Base-by-base conservation (phyloP, 2,113 vertebrate species). In the Psilopsiagon aurifrons region DNA sequence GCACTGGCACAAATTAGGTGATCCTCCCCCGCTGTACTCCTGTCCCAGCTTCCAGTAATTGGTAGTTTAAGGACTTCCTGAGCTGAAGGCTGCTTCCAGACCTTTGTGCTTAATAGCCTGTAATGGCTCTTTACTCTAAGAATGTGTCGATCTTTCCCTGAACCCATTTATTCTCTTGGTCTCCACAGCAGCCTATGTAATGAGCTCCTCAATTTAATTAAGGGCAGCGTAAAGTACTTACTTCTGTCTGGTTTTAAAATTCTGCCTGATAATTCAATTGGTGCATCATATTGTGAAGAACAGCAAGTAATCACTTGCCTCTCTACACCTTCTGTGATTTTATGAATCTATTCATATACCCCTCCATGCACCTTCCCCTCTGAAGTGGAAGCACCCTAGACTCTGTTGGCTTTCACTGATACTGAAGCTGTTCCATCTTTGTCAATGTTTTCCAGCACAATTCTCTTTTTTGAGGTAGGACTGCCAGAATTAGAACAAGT, bases 31-130 rank as follows among this genome's bases (percentile, higher is more conserved):
- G 88, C 92, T 31, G 88, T 68, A 68, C 9, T 92, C 43, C 95
- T 95, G 93, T n/a, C 35, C 71, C 66, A 82, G 62, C 60, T 95
- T 96, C 83, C 94, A 97, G 94, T 94, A 95, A 95, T 95, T 52
- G 94, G 93, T 47, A 87, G 47, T 82, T 75, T 87, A 89, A 95
- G 89, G 74, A 94, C 95, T 96, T 96, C 91, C 94, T 95, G 94
- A 92, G 77, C 83, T 94, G 59, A 27, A 94, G 66, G 47, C 62
- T 82, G 47, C 74, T 89, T 92, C 77, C 95, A 97, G 93, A 95
- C 31, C 57, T 92, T 89, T 81, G 57, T 39, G 59, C 74, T 89
- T 92, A 96, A 95, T 92, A 89, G 91, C 27, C 62, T 79, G 29
- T 82, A 95, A 95, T 85, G 86, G 74, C 22, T 91, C 55, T 92